These are phyloP conservation scores for Neria commutata DNA, from an alignment of 2,888 invertebrate genomes.

Conservation along the genomic window DNA sequence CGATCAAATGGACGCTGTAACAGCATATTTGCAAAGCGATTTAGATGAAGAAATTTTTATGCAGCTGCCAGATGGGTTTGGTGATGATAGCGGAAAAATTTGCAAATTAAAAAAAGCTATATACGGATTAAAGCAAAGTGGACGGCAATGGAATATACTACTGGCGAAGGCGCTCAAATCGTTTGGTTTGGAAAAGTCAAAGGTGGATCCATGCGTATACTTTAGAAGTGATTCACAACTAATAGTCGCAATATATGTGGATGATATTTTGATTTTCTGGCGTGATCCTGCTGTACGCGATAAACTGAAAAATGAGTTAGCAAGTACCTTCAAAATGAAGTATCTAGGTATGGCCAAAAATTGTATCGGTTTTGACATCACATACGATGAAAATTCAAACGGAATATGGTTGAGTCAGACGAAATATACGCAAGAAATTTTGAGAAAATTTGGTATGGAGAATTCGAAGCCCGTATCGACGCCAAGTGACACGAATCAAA, in stretches of 20 bases:
- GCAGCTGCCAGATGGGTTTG: not conserved
- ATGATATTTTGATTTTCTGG: constrained; percentile 1
- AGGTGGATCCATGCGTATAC: constrained; percentile 5
- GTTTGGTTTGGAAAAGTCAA: constrained; percentile 9
- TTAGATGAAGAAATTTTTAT: constrained; percentile 10
- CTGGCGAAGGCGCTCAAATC: constrained; percentile 5
- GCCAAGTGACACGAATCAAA: constrained; percentile 29
- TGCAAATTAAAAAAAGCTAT: not conserved
- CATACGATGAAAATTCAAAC: not conserved
- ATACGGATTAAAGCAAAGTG: not conserved
- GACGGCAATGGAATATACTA: constrained; percentile 11
- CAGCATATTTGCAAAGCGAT: constrained; percentile 8
- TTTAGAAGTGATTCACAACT: not conserved
- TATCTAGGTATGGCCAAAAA: constrained; percentile 5
- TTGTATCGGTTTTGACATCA: constrained; percentile 14
- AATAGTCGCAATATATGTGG: constrained; percentile 9
- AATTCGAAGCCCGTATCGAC: constrained; percentile 22
- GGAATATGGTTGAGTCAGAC: constrained; percentile 19
- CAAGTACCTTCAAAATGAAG: constrained; percentile 9
- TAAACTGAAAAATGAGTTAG: not conserved
- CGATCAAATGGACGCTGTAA: constrained; percentile 12
- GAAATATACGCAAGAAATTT: constrained; percentile 29
- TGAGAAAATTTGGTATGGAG: constrained; percentile 28
- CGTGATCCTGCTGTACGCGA: not conserved
- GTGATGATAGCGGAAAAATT: not conserved